These are phyloP conservation scores for Haliclona indistincta DNA, from an alignment of 37 sponge, comb jelly and placozoan species.

Conservation along the genomic window DNA sequence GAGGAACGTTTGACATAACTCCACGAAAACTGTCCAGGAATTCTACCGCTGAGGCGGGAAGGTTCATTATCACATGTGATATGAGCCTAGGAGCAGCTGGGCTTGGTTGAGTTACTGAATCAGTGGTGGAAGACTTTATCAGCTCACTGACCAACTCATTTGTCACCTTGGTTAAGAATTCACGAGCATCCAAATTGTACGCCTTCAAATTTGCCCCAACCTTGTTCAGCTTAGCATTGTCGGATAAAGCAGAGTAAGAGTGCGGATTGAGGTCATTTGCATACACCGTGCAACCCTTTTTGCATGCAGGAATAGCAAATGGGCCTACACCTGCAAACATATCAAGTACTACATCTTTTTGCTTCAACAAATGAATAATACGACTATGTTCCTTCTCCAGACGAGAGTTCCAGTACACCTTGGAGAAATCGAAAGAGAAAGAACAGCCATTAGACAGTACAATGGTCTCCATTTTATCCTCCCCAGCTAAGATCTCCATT, in stretches of 20 bases:
- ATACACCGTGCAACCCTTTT: slow-evolving; percentile 79
- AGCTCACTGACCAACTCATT: slow-evolving; percentile 21
- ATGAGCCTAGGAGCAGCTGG: not conserved
- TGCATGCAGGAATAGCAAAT: slow-evolving; percentile 91
- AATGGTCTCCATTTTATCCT: slow-evolving; percentile 75
- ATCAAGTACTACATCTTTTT: slow-evolving; percentile 75
- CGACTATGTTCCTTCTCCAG: slow-evolving; percentile 82
- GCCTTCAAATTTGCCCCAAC: slow-evolving; percentile 32
- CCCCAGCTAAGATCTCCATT: slow-evolving; percentile 94
- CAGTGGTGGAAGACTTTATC: not conserved
- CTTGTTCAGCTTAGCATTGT: slow-evolving; percentile 77
- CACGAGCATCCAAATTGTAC: slow-evolving; percentile 90
- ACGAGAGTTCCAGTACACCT: slow-evolving; percentile 98
- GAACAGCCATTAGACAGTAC: slow-evolving; percentile 83
- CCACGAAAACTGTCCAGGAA: slow-evolving; percentile 68
- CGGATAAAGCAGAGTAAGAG: slow-evolving; percentile 61
- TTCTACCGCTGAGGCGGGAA: slow-evolving; percentile 80
- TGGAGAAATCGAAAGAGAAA: slow-evolving; percentile 91
- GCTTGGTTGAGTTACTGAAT: not conserved
- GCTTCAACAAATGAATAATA: slow-evolving; percentile 52
- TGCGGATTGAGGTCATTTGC: slow-evolving; percentile 97
- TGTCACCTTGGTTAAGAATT: slow-evolving; percentile 67
- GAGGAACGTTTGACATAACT: slow-evolving; percentile 14
- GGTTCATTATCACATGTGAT: slow-evolving; percentile 86
- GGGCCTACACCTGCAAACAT: slow-evolving; percentile 99